phyloP scores from a whole-genome alignment of 2,797 vertebrate species.

The Pachyuromys duprasi region DNA sequence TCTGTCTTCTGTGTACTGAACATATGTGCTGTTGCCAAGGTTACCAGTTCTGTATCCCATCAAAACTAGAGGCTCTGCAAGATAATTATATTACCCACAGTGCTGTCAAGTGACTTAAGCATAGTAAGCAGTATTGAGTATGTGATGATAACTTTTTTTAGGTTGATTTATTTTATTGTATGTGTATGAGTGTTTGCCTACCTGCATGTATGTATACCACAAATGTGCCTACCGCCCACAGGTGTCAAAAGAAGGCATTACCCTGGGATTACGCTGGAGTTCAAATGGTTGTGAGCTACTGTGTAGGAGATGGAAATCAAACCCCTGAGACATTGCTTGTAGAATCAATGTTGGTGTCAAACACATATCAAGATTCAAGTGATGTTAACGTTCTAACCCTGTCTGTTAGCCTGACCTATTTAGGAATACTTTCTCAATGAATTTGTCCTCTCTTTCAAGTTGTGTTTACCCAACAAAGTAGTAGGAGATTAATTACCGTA shows the following conservation, averaged over 20 bases:
- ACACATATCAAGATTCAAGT: background rate
- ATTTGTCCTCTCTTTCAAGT: slow-evolving; percentile 30
- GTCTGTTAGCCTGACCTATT: background rate
- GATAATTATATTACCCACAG: background rate
- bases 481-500: slow-evolving; percentile 8
- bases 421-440: background rate
- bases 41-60: background rate
- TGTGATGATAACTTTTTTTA: background rate
- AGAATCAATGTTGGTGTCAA: slow-evolving; percentile 26
- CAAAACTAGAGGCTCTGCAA: slow-evolving; percentile 38
- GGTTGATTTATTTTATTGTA: background rate
- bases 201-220: background rate
- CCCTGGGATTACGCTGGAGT: background rate
- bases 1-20: background rate
- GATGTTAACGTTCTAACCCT: background rate
- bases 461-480: slow-evolving; percentile 47
- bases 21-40: background rate
- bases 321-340: background rate
- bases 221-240: background rate
- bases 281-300: background rate
- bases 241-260: background rate
- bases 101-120: background rate
- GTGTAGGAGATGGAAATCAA: background rate
- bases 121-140: slow-evolving; percentile 9
- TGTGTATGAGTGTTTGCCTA: background rate